Conservation (phyloP, 2,888 invertebrate genomes). For the Lithophane semibrunnea region DNA sequence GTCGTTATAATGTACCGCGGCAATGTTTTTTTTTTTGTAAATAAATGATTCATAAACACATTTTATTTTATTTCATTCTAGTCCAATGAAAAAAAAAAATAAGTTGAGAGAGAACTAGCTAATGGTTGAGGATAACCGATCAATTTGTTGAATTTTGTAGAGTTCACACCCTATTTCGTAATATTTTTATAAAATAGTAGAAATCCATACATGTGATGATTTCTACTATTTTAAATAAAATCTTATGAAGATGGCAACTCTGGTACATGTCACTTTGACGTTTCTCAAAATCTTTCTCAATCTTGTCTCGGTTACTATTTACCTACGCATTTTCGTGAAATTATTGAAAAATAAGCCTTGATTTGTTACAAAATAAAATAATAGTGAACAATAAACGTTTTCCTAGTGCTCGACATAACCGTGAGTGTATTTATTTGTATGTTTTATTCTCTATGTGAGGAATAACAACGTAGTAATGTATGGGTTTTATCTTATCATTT, state of each 20-base stretch:
- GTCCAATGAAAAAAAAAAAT: background rate
- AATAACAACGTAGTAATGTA: slow-evolving; percentile 34
- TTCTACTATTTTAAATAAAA: slow-evolving; percentile 15
- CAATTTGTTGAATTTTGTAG: background rate
- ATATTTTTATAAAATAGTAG: background rate
- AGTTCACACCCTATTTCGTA: background rate
- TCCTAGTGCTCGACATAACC: slow-evolving; percentile 36
- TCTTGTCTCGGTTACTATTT: slow-evolving; percentile 70
- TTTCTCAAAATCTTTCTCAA: slow-evolving; percentile 48
- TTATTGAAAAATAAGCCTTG: slow-evolving; percentile 57
- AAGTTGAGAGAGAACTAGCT: background rate
- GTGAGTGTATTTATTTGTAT: slow-evolving; percentile 53
- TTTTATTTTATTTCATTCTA: slow-evolving; percentile 8
- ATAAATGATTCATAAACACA: background rate
- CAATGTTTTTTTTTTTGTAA: background rate
- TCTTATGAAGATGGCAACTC: slow-evolving; percentile 32
- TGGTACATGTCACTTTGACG: slow-evolving; percentile 71
- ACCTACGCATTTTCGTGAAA: slow-evolving; percentile 75
- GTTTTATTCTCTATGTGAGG: slow-evolving; percentile 31
- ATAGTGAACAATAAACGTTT: slow-evolving; percentile 31
- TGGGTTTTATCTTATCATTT: slow-evolving; percentile 57
- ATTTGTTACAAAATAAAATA: slow-evolving; percentile 40
- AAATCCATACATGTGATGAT: background rate
- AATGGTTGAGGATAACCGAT: background rate
- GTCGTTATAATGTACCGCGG: no score